Percentiles rank a stretch among this genome's conserved stretches.
Conservation (phyloP, 2,888 invertebrate genomes). For the Nymphalis urticae region DNA sequence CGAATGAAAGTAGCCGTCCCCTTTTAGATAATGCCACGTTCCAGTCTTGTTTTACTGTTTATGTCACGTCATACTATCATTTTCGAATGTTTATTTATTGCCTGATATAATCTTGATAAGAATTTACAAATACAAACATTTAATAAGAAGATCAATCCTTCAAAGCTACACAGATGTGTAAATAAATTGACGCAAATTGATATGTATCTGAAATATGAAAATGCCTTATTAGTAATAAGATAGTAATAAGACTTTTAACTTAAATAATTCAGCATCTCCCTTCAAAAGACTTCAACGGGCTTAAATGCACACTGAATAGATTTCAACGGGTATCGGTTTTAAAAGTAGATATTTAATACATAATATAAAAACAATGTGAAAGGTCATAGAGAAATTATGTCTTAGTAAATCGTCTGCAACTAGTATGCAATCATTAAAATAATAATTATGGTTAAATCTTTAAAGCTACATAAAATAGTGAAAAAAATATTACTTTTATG, state of each 20-base stretch:
- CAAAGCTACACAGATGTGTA: neutral
- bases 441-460: too few relatives aligned
- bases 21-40: conserved; percentile 58
- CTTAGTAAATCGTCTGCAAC: too few relatives aligned
- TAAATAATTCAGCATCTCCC: neutral
- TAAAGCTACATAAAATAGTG: neutral
- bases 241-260: too few relatives aligned
- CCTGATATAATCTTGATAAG: conserved; percentile 41
- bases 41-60: conserved; percentile 45
- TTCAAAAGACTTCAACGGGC: conserved; percentile 26
- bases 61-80: conserved; percentile 44
- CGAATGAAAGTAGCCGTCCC: conserved; percentile 72
- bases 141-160: neutral
- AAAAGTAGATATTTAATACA: too few relatives aligned
- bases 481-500: conserved; percentile 3
- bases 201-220: neutral
- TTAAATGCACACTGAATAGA: neutral
- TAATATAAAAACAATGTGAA: too few relatives aligned
- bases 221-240: neutral
- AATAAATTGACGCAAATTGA: neutral
- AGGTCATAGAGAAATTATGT: too few relatives aligned
- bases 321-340: too few relatives aligned
- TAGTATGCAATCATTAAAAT: too few relatives aligned
- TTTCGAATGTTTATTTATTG: conserved; percentile 30
- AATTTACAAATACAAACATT: conserved; percentile 12